A percentile compares a stretch with the other conserved stretches of the same genome.
phyloP scores from a whole-genome alignment of 2,113 vertebrate genomes.

The Motacilla alba region DNA sequence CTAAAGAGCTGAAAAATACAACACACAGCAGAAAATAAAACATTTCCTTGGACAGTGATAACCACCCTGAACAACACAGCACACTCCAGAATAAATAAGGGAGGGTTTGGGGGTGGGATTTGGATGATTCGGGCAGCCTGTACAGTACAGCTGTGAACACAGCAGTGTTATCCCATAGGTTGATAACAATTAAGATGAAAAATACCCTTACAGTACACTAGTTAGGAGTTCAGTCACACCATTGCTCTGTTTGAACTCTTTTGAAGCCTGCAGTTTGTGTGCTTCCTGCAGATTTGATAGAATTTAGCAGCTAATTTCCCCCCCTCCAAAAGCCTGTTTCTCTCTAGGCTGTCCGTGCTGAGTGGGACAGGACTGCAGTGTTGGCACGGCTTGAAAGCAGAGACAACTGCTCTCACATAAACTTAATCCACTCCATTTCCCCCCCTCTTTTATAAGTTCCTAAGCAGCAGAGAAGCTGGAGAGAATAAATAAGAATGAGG shows the following conservation, averaged over 20 bases:
- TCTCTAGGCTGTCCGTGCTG: rapidly evolving
- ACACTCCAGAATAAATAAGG: neutral
- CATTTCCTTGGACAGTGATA: conserved; percentile 28
- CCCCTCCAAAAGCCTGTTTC: neutral
- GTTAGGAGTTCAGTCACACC: neutral
- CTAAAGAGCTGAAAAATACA: conserved; percentile 54
- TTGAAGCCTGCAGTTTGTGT: neutral
- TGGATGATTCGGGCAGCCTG: neutral
- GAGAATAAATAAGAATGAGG: neutral
- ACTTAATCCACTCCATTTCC: neutral
- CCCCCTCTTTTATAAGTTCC: neutral
- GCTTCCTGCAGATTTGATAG: neutral
- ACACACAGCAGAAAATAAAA: conserved; percentile 27
- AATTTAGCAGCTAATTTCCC: neutral
- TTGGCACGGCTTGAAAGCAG: neutral
- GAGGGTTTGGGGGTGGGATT: neutral
- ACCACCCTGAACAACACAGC: neutral
- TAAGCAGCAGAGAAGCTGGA: neutral
- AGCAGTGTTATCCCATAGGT: neutral
- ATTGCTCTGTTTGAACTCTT: neutral
- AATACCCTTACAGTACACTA: neutral
- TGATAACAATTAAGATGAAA: neutral
- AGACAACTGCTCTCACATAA: neutral
- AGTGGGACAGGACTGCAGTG: neutral
- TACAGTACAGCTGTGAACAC: neutral